A percentile compares a stretch with the other conserved stretches of the same genome.
Conservation (phyloP, 1,140 invertebrate species). For the Bombus superbus region DNA sequence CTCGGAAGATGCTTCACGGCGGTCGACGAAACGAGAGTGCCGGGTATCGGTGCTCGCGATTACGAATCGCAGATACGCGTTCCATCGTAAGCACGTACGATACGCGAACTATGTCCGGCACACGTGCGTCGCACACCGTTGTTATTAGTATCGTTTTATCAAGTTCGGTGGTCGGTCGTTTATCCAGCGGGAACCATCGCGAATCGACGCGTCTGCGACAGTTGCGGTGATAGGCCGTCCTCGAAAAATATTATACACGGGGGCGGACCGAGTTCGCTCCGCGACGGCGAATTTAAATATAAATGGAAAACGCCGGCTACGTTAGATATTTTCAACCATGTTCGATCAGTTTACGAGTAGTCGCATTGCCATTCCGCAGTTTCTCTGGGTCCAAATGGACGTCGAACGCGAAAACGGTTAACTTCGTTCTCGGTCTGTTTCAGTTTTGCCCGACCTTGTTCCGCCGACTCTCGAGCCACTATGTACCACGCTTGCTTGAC, state of each 20-base stretch:
- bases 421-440: constrained; percentile 11
- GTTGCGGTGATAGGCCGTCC: no score
- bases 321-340: constrained; percentile 15
- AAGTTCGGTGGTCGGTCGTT: not conserved
- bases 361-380: constrained; percentile 7
- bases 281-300: not conserved
- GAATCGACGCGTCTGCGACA: not conserved
- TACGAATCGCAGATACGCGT: no score
- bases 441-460: not conserved
- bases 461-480: no score
- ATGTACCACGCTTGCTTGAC: not conserved
- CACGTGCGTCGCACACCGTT: no score
- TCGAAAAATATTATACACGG: not conserved
- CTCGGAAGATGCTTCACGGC: no score
- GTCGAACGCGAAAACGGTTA: constrained; percentile 18
- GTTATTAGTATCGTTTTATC: not conserved
- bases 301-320: constrained; percentile 13
- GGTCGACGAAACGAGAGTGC: no score
- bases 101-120: no score
- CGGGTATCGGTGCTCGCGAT: no score
- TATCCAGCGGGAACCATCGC: not conserved
- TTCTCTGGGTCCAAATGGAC: constrained; percentile 3
- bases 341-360: constrained; percentile 12
- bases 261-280: no score
- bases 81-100: no score